These are phyloP conservation scores for Ceyx margarethae DNA, from an alignment of 2,113 vertebrate genomes.

Conservation along the genomic window DNA sequence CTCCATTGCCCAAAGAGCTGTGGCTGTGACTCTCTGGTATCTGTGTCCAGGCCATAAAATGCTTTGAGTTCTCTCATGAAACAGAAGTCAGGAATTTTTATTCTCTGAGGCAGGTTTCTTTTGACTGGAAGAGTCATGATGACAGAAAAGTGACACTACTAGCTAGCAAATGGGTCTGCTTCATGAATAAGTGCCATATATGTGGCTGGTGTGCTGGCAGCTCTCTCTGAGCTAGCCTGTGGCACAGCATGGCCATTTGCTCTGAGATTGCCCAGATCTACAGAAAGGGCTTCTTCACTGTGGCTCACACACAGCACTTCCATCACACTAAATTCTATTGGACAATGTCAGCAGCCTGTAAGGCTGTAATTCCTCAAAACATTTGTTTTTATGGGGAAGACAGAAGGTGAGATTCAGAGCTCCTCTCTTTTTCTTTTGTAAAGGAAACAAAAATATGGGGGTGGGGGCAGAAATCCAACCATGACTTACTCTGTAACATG, in stretches of 20 bases:
- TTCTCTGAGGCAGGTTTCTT: background rate
- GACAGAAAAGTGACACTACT: background rate
- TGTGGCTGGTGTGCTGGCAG: background rate
- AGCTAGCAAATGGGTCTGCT: background rate
- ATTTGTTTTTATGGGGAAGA: background rate
- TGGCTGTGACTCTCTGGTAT: background rate
- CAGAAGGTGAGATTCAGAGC: background rate
- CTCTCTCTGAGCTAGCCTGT: background rate
- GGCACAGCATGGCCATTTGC: background rate
- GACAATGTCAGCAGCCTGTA: background rate
- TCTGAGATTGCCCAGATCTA: background rate
- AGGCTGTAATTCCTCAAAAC: background rate
- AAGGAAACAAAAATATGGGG: background rate
- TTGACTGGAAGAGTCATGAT: background rate
- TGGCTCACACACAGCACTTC: background rate
- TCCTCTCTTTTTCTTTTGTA: background rate
- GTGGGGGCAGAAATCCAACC: background rate
- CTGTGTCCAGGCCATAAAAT: background rate
- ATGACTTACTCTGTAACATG: background rate
- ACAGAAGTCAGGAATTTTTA: background rate
- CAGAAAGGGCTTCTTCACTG: background rate
- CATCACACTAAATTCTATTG: background rate
- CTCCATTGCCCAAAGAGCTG: background rate
- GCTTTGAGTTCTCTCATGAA: background rate
- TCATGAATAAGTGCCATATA: background rate